A percentile compares a stretch with the other conserved stretches of the same genome.
Conservation (phyloP, 2,113 vertebrate species). For the Zingel zingel region DNA sequence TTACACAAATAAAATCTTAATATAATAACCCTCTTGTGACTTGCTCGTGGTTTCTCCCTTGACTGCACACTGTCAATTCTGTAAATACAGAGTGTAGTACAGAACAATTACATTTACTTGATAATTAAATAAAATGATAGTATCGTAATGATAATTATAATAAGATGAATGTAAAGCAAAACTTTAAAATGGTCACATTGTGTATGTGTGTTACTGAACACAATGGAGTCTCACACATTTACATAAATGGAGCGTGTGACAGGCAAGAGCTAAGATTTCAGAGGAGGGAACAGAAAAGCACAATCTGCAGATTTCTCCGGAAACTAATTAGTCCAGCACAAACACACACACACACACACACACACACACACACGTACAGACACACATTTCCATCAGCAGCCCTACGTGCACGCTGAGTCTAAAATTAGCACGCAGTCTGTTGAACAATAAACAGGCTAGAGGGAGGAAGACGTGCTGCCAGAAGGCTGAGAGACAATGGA, state of each 20-base stretch:
- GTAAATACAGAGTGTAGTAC: neutral
- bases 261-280: conserved; percentile 31
- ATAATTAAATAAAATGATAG: too few relatives aligned
- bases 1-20: neutral
- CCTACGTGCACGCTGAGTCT: conserved; percentile 65
- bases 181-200: neutral
- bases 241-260: conserved; percentile 1
- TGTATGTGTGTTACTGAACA: neutral
- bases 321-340: conserved; percentile 65
- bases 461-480: conserved; percentile 66
- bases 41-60: neutral
- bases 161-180: neutral
- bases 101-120: too few relatives aligned
- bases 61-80: neutral
- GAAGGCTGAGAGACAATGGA: conserved; percentile 28
- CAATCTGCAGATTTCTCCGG: conserved; percentile 57
- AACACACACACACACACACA: neutral
- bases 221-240: neutral
- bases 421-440: conserved; percentile 75
- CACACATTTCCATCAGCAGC: conserved; percentile 46
- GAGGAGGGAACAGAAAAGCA: conserved; percentile 27
- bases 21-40: neutral
- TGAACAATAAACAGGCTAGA: conserved; percentile 67
- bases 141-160: too few relatives aligned
- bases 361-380: conserved; percentile 9